Evolutionary conservation across 2,797 vertebrate genomes (phyloP).

Genomic region (Sebastes oblongus): DNA sequence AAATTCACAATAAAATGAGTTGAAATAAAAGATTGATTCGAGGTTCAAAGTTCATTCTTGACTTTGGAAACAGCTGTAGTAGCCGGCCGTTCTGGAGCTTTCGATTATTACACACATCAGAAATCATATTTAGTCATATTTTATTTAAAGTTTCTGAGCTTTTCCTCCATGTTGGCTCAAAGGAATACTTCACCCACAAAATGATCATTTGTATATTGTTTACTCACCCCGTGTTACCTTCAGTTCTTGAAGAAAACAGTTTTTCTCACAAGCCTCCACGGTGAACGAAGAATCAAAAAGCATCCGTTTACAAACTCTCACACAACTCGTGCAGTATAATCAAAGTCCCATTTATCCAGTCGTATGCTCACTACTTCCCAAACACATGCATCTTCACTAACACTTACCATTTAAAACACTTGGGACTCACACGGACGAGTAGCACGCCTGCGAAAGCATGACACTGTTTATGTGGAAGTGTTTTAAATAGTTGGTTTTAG

Average conservation of each 20-base stretch:
- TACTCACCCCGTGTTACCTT: background rate
- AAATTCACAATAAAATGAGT: constrained; percentile 56
- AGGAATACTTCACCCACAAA: background rate
- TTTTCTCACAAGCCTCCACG: too few species aligned
- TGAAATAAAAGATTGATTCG: background rate
- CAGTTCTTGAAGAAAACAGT: background rate
- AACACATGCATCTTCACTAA: background rate
- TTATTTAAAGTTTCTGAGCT: background rate
- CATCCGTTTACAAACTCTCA: background rate
- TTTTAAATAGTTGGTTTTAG: background rate
- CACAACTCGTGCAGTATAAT: too few species aligned
- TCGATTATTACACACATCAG: background rate
- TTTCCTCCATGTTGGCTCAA: background rate
- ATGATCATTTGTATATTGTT: background rate
- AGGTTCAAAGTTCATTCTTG: constrained; percentile 9
- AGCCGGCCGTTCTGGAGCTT: background rate
- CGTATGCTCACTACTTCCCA: background rate
- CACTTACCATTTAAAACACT: background rate
- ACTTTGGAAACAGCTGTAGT: constrained; percentile 1
- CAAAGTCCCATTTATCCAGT: background rate
- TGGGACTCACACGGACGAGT: too few species aligned
- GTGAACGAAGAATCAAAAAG: too few species aligned
- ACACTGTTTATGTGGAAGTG: background rate
- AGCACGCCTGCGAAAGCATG: too few species aligned
- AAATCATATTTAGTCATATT: background rate